These are phyloP conservation scores for Brenthis ino DNA, from an alignment of 2,888 invertebrate genomes.

Conservation along the genomic window DNA sequence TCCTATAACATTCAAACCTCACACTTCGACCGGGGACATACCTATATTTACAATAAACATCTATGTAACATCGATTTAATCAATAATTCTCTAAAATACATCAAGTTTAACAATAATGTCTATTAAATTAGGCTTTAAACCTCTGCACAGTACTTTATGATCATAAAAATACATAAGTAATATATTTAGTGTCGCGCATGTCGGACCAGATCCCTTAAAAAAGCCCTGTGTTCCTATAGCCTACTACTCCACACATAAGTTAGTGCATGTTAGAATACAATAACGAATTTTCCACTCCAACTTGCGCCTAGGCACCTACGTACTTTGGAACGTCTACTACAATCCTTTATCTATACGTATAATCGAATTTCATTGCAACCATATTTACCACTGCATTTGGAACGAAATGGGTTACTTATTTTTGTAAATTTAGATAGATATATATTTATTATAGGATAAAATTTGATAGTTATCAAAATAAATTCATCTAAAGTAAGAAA, in stretches of 20 bases:
- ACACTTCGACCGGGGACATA: slow-evolving; percentile 63
- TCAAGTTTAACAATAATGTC: slow-evolving; percentile 78
- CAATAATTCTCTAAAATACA: slow-evolving; percentile 82
- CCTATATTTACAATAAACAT: slow-evolving; percentile 81
- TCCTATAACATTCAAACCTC: slow-evolving; percentile 76
- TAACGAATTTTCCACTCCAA: slow-evolving; percentile 13
- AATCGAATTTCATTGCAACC: slow-evolving; percentile 1
- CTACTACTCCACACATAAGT: slow-evolving; percentile 7
- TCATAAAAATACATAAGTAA: slow-evolving; percentile 43
- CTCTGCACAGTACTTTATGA: slow-evolving; percentile 58
- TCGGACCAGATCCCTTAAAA: slow-evolving; percentile 42
- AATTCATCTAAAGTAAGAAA: slow-evolving; percentile 69
- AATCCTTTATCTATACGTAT: slow-evolving; percentile 19
- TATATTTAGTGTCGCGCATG: slow-evolving; percentile 37
- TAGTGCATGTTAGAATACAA: slow-evolving; percentile 3
- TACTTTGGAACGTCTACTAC: slow-evolving; percentile 21
- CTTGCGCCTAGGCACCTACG: slow-evolving; percentile 21
- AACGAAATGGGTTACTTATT: slow-evolving; percentile 22
- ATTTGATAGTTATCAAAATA: slow-evolving; percentile 73
- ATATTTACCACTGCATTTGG: slow-evolving; percentile 16
- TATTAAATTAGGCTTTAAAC: slow-evolving; percentile 69
- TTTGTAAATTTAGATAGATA: slow-evolving; percentile 32
- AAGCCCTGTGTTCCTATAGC: slow-evolving; percentile 17
- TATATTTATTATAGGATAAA: slow-evolving; percentile 51
- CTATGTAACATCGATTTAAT: slow-evolving; percentile 82